A percentile compares a stretch with the other conserved stretches of the same genome.
phyloP scores from a whole-genome alignment of 2,797 vertebrate genomes.

The Chaenodraco wilsoni region DNA sequence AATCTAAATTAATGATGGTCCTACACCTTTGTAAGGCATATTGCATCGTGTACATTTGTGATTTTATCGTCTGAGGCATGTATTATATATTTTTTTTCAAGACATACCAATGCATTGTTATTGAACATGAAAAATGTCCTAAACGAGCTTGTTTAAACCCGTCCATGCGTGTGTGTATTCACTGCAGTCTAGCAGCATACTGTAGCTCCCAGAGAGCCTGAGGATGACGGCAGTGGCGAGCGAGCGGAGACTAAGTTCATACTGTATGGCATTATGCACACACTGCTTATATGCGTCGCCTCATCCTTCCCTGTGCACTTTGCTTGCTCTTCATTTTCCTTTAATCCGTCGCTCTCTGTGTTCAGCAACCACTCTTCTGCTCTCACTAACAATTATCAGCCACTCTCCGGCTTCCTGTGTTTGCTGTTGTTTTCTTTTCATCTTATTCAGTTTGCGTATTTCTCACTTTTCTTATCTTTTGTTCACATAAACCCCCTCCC shows the following conservation, averaged over 20 bases:
- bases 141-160: not conserved
- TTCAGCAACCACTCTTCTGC: slow-evolving; percentile 17
- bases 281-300: slow-evolving; percentile 17
- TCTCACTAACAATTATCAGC: slow-evolving; percentile 18
- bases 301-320: slow-evolving; percentile 6
- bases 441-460: slow-evolving; percentile 28
- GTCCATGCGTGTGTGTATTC: not conserved
- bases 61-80: not conserved
- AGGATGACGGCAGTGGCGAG: slow-evolving; percentile 25
- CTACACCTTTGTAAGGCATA: not conserved
- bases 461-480: slow-evolving; percentile 18
- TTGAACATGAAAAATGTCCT: not conserved
- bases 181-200: not conserved
- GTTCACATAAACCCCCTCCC: slow-evolving; percentile 42
- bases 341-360: slow-evolving; percentile 7
- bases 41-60: not conserved
- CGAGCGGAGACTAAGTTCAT: slow-evolving; percentile 26
- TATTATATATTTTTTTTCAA: not conserved
- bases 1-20: not conserved
- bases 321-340: slow-evolving; percentile 15
- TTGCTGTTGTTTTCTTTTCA: slow-evolving; percentile 35
- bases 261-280: slow-evolving; percentile 25
- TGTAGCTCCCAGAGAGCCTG: slow-evolving; percentile 19
- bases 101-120: not conserved
- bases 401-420: not conserved